Evolutionary conservation across 2,797 vertebrate genomes (phyloP), one percentile per base, ranked within the genome.

Genomic region (Channallabes apus): DNA sequence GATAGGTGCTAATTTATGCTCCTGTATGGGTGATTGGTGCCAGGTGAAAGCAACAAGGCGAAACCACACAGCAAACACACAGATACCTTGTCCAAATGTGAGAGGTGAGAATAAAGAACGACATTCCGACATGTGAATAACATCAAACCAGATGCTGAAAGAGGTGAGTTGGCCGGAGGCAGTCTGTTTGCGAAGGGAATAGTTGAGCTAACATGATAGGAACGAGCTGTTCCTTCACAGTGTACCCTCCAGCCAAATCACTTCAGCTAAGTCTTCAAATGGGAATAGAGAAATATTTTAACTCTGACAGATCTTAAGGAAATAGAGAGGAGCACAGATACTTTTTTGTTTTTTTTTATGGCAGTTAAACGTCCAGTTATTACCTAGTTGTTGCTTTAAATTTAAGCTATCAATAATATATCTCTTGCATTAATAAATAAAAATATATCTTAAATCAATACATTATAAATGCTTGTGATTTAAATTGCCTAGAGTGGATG

Each of bases 1-100:
- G 87, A 88, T 59, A 86, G 92, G 94, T 68, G 94, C 88, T 95
- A 95, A 95, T 94, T 94, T 96, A 96, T 96, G 91, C 92, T 88
- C 87, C 89, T 91, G 91, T 90, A 89, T 82, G 90, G 91, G 92
- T 88, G 80, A 89, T 90, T 89, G 86, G 90, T 89, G 89, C 89
- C 88, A 93, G 89, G 92, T 90, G 89, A 78, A 41, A 88, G 89
- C 92, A 91, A 92, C 91, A 61, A 69, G 27, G 67, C 77, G 89
- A 91, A 91, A 92, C 92, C 90, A 88, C 24, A 41, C 35, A 35
- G 87, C 90, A 92, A 94, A 94, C 91, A 91, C 90, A 91, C 91
- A 92, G 92, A 91, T 93, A 90, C 91, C 90, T 93, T 91, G 92
- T 90, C 89, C 87, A 92, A 94, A 92, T 12, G 92, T 94, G 93